These are phyloP conservation scores for Cassiopea xamachana DNA, from an alignment of 30 jellyfish, hydroid and myxozoan species.

Conservation along the genomic window DNA sequence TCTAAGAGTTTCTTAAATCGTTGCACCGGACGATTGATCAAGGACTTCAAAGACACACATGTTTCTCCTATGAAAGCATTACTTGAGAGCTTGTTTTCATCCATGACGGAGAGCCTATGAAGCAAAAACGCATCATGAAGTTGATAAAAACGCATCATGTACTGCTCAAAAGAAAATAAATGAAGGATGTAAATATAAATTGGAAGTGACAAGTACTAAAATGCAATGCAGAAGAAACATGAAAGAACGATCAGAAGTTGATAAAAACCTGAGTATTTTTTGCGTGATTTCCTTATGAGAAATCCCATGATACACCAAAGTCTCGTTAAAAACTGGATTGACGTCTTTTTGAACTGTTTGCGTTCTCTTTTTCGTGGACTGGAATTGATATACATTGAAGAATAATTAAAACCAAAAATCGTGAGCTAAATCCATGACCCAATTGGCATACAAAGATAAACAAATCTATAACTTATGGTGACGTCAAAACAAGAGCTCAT, in stretches of 20 bases:
- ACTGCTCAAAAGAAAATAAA: too few relatives aligned
- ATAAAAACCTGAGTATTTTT: constrained; percentile 74
- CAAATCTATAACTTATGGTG: too few relatives aligned
- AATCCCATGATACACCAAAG: constrained; percentile 90
- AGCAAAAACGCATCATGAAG: too few relatives aligned
- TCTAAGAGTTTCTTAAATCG: constrained; percentile 81
- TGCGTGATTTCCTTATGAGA: constrained; percentile 75
- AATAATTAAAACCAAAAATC: too few relatives aligned
- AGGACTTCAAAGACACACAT: constrained; percentile 71
- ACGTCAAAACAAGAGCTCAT: too few relatives aligned
- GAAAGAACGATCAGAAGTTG: not conserved
- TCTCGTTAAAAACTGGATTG: constrained; percentile 92
- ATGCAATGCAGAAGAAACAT: not conserved
- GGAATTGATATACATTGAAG: not conserved
- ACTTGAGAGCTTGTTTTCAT: constrained; percentile 83
- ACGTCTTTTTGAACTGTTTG: constrained; percentile 70
- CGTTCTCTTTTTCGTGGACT: constrained; percentile 96
- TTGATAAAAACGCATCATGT: too few relatives aligned
- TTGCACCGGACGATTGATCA: constrained; percentile 87
- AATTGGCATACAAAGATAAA: too few relatives aligned
- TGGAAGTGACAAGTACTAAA: not conserved
- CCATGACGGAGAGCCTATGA: constrained; percentile 93
- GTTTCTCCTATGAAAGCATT: constrained; percentile 92
- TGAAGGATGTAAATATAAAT: too few relatives aligned
- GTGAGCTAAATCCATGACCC: too few relatives aligned